Evolutionary conservation across 2,797 vertebrate species (phyloP), one percentile per base, ranked within the genome.

Genomic region (Eidolon dupreanum): DNA sequence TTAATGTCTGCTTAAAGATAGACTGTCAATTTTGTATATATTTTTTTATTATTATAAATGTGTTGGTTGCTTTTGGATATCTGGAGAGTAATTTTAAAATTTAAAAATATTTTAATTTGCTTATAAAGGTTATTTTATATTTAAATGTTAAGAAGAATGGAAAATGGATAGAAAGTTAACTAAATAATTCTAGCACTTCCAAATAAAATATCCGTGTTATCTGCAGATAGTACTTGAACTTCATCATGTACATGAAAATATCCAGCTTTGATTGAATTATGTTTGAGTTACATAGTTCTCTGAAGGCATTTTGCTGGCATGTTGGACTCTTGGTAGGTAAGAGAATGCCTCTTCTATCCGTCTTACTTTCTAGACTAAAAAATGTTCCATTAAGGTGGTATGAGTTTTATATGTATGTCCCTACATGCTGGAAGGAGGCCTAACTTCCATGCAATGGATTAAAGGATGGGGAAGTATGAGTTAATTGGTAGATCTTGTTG

Each of bases 81-180:
- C 91, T 70, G 24, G 20, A 89, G 68, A 86, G 68, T 46, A 33
- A 75, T 91, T 87, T 92, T 93, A 83, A 86, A 81, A 53, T 77
- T 75, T 74, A 83, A 90, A 83, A 92, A 95, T 70, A 3, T 59
- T 90, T 55, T 61, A 55, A 75, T 75, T 88, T 46, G 19, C 24
- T 77, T 57, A 61, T 59, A 49, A 94, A 43, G 12, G 26, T 82
- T 83, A 85, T 82, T 92, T 61, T 81, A 86, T 73, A 36, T 78
- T 85, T 74, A 82, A 61, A 24, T 93, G 31, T 78, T 88, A 71
- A 16, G 7, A 83, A 90, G 78, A 93, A 59, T 71, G 57, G 15
- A 41, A 91, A 88, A 74, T 24, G 7, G 55, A 70, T 63, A 41
- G 12, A 70, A 33, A 78, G 11, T 41, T 95, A 94, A 78, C 8